Evolutionary conservation across 2,797 vertebrate species (phyloP).

Genomic region (Coilia nasus): DNA sequence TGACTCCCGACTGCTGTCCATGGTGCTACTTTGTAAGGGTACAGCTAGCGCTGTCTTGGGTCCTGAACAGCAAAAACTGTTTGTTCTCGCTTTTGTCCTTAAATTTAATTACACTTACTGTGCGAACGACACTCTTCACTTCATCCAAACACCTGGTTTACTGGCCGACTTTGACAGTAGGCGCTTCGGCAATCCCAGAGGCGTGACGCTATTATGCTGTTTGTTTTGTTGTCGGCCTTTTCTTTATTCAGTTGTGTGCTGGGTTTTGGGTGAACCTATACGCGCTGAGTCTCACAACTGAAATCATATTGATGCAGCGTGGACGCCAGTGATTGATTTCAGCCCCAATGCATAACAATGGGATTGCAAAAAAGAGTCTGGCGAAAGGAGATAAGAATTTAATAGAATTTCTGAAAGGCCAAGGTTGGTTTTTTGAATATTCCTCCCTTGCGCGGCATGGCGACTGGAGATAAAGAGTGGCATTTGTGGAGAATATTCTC

Average conservation of each 20-base stretch:
- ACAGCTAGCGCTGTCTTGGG: constrained; percentile 63
- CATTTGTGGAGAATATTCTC: constrained; percentile 88
- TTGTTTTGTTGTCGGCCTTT: constrained; percentile 51
- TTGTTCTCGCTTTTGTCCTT: constrained; percentile 27
- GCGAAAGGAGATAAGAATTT: constrained; percentile 93
- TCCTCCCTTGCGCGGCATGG: constrained; percentile 81
- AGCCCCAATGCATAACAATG: constrained; percentile 89
- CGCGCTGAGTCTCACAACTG: constrained; percentile 62
- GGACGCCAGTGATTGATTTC: constrained; percentile 84
- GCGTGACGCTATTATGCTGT: neutral
- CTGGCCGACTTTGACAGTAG: neutral
- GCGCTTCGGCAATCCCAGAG: neutral
- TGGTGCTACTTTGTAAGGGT: constrained; percentile 61
- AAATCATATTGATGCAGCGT: constrained; percentile 81
- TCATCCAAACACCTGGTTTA: neutral
- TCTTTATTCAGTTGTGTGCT: constrained; percentile 71
- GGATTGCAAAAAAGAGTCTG: constrained; percentile 86
- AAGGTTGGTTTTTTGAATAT: constrained; percentile 93
- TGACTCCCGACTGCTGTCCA: constrained; percentile 64
- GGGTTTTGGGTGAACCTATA: constrained; percentile 63
- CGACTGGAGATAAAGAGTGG: constrained; percentile 87
- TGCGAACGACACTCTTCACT: neutral
- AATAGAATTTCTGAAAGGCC: constrained; percentile 95
- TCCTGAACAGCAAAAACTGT: constrained; percentile 55
- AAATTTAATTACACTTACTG: neutral